Evolutionary conservation across 2,888 invertebrate species (phyloP).

Genomic region (Emmelina monodactyla): DNA sequence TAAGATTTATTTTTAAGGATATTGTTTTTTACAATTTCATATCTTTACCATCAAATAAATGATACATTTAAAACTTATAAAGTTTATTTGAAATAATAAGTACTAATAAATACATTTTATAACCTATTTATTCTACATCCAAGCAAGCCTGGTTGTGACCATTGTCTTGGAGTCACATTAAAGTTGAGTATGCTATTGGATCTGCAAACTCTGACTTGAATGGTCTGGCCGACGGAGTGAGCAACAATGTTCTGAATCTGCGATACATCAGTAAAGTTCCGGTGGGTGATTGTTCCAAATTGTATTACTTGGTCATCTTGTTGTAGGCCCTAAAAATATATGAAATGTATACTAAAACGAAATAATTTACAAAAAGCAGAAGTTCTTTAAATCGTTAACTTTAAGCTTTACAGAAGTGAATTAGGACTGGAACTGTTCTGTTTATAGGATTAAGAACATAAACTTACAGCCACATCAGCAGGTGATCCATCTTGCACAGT

Average conservation of each 20-base stretch:
- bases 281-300: constrained; percentile 78
- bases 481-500: constrained; percentile 80
- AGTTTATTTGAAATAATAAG: too few species aligned
- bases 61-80: constrained; percentile 6
- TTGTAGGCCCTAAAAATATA: constrained; percentile 69
- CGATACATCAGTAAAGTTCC: constrained; percentile 73
- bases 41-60: constrained; percentile 3
- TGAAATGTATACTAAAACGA: too few species aligned
- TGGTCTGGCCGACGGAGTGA: constrained; percentile 64
- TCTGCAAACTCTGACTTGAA: constrained; percentile 61
- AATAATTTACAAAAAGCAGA: too few species aligned
- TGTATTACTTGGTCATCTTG: constrained; percentile 75
- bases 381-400: too few species aligned
- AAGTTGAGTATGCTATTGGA: constrained; percentile 55
- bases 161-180: constrained; percentile 73
- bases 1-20: constrained; percentile 49
- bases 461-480: constrained; percentile 79
- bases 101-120: too few species aligned
- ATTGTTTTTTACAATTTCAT: constrained; percentile 3
- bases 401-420: too few species aligned
- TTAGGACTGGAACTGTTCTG: too few species aligned
- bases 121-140: constrained; percentile 56
- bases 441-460: constrained; percentile 1
- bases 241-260: constrained; percentile 76
- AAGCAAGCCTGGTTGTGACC: constrained; percentile 81